These are phyloP conservation scores for Mechanitis messenoides DNA, from an alignment of 2,888 invertebrate species.

Conservation along the genomic window DNA sequence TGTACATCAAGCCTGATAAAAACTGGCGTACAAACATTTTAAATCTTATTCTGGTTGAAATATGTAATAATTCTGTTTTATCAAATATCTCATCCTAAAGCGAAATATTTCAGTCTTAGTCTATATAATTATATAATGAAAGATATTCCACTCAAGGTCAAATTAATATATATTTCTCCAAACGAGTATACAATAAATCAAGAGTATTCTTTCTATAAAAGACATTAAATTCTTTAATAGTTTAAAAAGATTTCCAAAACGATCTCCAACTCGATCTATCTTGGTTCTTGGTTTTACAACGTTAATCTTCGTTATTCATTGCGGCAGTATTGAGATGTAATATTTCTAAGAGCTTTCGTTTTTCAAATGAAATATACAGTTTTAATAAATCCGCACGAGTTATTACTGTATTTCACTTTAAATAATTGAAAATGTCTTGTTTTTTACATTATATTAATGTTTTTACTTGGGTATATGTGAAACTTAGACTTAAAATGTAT, in stretches of 20 bases:
- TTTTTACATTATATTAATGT: background rate
- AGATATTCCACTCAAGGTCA: too few relatives aligned
- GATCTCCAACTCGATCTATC: background rate
- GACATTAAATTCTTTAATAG: background rate
- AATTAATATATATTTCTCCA: too few relatives aligned
- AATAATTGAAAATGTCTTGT: background rate
- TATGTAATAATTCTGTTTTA: too few relatives aligned
- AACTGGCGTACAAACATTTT: too few relatives aligned
- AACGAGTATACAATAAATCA: too few relatives aligned
- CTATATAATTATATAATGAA: too few relatives aligned
- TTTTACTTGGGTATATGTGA: background rate
- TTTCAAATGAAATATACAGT: background rate
- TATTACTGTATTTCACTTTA: constrained; percentile 1
- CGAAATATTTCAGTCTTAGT: too few relatives aligned
- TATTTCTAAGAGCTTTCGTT: constrained; percentile 2
- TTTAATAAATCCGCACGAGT: background rate
- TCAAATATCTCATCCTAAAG: too few relatives aligned
- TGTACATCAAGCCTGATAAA: too few relatives aligned
- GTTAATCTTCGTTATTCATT: constrained; percentile 2
- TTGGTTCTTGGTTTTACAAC: constrained; percentile 4
- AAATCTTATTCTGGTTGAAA: too few relatives aligned
- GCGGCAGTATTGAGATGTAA: background rate
- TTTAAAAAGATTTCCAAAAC: background rate
- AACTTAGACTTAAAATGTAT: background rate
- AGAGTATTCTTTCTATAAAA: background rate